phyloP scores from a whole-genome alignment of 2,797 vertebrate species.

The Diglossa cyanea region DNA sequence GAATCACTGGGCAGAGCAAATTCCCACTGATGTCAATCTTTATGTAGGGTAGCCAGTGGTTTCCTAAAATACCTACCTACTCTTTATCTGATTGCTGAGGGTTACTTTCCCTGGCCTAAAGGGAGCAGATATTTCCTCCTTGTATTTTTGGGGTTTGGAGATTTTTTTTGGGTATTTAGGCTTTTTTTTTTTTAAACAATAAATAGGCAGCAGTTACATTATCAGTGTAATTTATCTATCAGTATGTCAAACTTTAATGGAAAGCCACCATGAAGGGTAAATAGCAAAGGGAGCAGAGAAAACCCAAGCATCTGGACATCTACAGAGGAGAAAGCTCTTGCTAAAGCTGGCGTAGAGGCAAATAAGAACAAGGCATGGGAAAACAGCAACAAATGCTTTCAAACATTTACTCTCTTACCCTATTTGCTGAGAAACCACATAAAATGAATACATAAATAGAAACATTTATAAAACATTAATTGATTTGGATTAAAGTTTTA shows the following conservation, averaged over 20 bases:
- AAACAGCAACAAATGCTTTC: neutral
- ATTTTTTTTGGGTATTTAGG: neutral
- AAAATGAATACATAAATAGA: neutral
- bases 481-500: neutral
- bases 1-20: neutral
- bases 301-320: neutral
- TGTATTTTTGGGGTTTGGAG: neutral
- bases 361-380: neutral
- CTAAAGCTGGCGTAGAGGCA: neutral
- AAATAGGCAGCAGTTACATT: neutral
- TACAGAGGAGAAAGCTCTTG: neutral
- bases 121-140: neutral
- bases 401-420: neutral
- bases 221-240: neutral
- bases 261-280: neutral
- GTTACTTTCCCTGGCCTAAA: neutral
- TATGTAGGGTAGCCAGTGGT: neutral
- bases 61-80: neutral
- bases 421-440: neutral
- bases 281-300: neutral
- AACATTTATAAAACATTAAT: neutral
- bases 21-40: neutral
- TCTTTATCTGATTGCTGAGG: neutral
- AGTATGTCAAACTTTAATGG: neutral
- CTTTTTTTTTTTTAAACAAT: neutral